Base-by-base conservation (phyloP, 2,113 vertebrate genomes). In the Miniopterus natalensis region DNA sequence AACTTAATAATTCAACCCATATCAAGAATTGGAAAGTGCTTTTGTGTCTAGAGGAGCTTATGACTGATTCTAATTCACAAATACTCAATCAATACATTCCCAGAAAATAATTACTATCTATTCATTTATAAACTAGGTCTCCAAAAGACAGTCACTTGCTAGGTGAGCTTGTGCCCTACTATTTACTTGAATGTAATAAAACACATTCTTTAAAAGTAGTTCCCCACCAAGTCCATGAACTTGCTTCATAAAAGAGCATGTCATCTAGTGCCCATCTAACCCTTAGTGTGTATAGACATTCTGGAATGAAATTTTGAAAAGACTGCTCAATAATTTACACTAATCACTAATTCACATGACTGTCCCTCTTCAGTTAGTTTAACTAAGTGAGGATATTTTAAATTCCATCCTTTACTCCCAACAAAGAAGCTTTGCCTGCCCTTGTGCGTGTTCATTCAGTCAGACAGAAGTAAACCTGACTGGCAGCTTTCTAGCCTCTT, bases 291-390 rank as follows among this genome's bases (percentile, higher is more conserved):
- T 87, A 88, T 31, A 90, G 84, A 95, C 21, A 94, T n/a, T 61
- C 25, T 68, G 63, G 61, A 94, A 96, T 94, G 55, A 97, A 95
- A 88, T 63, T 97, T 97, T 97, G 80, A 96, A 80, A 77, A 92
- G 70, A 88, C 47, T 70, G 12, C 85, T 92, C 90, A 96, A 85
- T 97, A 95, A 95, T 96, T 97, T 94, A 96, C 25, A 51, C 77
- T 65, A 91, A 94, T 92, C 94, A 75, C 92, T 92, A 96, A 90
- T 95, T 94, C 75, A 88, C 49, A 75, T 7, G 4, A 61, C 66
- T 93, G 12, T 77, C 57, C 45, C 71, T 93, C 75, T 79, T 92
- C 71, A 59, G 84, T 90, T 95, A 88, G 59, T 74, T 89, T 96
- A 90, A 95, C 88, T 86, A 51, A 88, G 49, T 86, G 53, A 90